Evolutionary conservation across 2,888 invertebrate species (phyloP).

Genomic region (Dascillus cervinus): DNA sequence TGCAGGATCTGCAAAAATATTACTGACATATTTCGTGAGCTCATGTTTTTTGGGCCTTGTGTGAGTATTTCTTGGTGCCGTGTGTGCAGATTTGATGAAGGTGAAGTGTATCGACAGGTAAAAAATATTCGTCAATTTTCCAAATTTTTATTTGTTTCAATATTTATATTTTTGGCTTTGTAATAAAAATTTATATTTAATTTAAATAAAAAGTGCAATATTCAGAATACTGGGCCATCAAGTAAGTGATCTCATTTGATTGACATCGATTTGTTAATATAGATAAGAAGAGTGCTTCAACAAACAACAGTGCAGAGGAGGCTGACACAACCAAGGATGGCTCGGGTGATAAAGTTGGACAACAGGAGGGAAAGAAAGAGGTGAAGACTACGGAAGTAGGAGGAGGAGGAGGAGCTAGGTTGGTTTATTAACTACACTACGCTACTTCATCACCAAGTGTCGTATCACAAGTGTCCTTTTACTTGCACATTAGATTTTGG

Average conservation of each 20-base stretch:
- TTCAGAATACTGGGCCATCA: conserved; percentile 18
- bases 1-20: too few species aligned
- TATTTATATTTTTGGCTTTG: too few species aligned
- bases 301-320: conserved; percentile 21
- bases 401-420: conserved; percentile 20
- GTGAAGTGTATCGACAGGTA: conserved; percentile 2
- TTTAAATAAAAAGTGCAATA: conserved; percentile 15
- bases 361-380: conserved; percentile 3
- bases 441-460: conserved; percentile 10
- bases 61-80: too few species aligned
- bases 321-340: conserved; percentile 14
- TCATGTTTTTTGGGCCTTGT: too few species aligned
- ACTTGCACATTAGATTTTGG: too few species aligned
- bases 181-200: conserved; percentile 9
- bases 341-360: conserved; percentile 1
- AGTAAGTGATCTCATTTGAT: conserved; percentile 21
- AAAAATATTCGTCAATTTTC: conserved; percentile 7
- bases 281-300: conserved; percentile 27
- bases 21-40: too few species aligned
- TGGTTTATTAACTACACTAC: conserved; percentile 15
- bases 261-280: conserved; percentile 27
- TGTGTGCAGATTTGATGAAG: conserved; percentile 5
- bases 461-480: too few species aligned
- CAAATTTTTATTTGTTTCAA: too few species aligned
- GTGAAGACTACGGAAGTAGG: conserved; percentile 12